A percentile compares a stretch with the other conserved stretches of the same genome.
Conservation (phyloP, 2,888 invertebrate genomes). For the Halictus quadricinctus region DNA sequence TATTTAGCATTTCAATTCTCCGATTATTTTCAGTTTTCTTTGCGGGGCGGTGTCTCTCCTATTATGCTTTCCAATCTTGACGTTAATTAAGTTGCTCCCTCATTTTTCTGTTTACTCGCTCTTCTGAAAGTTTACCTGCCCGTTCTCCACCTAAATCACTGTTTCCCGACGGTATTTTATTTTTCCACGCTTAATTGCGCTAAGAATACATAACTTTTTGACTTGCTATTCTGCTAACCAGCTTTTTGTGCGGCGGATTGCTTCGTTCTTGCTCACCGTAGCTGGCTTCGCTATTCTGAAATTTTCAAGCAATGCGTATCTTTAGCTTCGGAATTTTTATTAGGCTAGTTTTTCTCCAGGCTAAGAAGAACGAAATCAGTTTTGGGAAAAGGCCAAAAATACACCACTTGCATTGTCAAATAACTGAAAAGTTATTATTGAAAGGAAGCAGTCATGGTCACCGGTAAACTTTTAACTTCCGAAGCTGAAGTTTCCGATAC, state of each 20-base stretch:
- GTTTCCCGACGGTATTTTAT: conserved; percentile 4
- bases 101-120: too few species aligned
- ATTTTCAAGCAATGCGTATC: background rate
- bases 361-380: too few species aligned
- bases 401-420: too few species aligned
- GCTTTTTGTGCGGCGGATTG: background rate
- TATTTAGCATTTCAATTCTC: background rate
- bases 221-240: background rate
- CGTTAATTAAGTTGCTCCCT: background rate
- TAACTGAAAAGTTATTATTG: too few species aligned
- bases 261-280: background rate
- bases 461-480: too few species aligned
- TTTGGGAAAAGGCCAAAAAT: too few species aligned
- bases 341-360: too few species aligned
- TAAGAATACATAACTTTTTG: background rate
- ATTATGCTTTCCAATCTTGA: background rate
- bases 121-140: background rate
- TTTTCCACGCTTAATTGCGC: background rate
- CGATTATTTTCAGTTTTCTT: background rate
- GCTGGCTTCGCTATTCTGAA: background rate
- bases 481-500: too few species aligned
- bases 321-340: background rate
- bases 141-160: background rate
- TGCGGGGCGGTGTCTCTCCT: background rate
- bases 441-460: too few species aligned